phyloP scores from a whole-genome alignment of 2,113 vertebrate species.

The Talpa occidentalis region DNA sequence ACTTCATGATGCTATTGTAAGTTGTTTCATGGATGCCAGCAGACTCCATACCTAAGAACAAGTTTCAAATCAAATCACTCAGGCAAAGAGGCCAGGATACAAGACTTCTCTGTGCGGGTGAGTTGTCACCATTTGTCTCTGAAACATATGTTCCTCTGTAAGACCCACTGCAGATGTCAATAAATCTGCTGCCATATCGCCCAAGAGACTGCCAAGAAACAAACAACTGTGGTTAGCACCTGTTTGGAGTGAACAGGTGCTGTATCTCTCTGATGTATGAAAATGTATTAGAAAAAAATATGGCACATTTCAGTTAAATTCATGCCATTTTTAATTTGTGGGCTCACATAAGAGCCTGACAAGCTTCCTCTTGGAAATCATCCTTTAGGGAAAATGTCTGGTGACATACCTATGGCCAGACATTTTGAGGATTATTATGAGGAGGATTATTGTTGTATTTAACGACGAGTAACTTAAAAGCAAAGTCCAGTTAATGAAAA shows the following conservation, averaged over 20 bases:
- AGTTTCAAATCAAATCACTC: constrained; percentile 10
- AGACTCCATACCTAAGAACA: constrained; percentile 93
- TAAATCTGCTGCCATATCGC: constrained; percentile 81
- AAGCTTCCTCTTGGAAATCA: constrained; percentile 9
- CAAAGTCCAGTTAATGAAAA: background rate
- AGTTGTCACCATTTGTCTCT: constrained; percentile 65
- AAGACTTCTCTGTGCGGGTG: background rate
- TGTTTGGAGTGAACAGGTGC: constrained; percentile 46
- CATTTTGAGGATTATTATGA: background rate
- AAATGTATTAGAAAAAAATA: background rate
- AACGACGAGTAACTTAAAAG: background rate
- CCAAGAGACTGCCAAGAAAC: constrained; percentile 78
- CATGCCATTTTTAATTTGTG: background rate
- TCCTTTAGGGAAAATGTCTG: background rate
- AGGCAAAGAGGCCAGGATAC: background rate
- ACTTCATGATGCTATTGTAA: constrained; percentile 98
- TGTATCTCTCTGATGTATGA: constrained; percentile 50
- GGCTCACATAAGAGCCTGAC: background rate
- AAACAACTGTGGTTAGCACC: constrained; percentile 81
- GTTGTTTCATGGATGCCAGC: constrained; percentile 97
- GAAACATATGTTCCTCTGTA: constrained; percentile 78
- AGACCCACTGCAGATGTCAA: constrained; percentile 78
- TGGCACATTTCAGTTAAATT: background rate
- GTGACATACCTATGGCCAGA: background rate
- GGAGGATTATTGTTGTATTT: background rate